A percentile compares a stretch with the other conserved stretches of the same genome.
Evolutionary conservation across 2,888 invertebrate genomes (phyloP).

Genomic region (Agonopterix arenella): DNA sequence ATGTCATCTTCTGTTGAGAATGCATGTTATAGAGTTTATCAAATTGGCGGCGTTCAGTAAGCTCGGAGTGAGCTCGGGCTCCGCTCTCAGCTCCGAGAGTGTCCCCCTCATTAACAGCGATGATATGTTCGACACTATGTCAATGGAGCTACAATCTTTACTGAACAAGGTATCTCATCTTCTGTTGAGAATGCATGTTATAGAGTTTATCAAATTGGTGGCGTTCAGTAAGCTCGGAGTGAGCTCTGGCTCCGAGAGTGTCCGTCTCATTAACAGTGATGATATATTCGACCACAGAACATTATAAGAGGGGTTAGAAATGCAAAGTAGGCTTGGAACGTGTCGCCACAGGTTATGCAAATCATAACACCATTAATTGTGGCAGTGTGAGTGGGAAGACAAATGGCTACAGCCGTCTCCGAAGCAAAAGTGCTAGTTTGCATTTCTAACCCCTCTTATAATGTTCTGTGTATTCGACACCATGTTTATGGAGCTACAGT

Average conservation of each 20-base stretch:
- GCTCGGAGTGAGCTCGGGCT: conserved; percentile 84
- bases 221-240: conserved; percentile 96
- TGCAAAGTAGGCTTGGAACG: no score
- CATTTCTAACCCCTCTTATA: no score
- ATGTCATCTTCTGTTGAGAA: not conserved
- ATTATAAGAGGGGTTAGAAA: no score
- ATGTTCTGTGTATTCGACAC: no score
- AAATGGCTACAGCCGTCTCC: no score
- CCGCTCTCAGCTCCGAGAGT: conserved; percentile 80
- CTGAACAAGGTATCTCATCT: conserved; percentile 80
- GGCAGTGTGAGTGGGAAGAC: no score
- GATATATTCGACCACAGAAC: no score
- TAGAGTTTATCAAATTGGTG: conserved; percentile 78
- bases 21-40: no score
- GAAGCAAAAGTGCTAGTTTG: no score
- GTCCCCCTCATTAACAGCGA: conserved; percentile 91
- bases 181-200: no score
- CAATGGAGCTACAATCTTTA: conserved; percentile 93
- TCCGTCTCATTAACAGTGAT: conserved; percentile 90
- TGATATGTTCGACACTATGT: conserved; percentile 94
- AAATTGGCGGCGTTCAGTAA: conserved; percentile 96
- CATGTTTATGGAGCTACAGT: conserved; percentile 94
- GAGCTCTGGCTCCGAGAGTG: conserved; percentile 81
- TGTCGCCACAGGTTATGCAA: no score
- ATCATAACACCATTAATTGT: no score